Conservation (phyloP, 2,797 vertebrate genomes). For the Myotis vivesi region DNA sequence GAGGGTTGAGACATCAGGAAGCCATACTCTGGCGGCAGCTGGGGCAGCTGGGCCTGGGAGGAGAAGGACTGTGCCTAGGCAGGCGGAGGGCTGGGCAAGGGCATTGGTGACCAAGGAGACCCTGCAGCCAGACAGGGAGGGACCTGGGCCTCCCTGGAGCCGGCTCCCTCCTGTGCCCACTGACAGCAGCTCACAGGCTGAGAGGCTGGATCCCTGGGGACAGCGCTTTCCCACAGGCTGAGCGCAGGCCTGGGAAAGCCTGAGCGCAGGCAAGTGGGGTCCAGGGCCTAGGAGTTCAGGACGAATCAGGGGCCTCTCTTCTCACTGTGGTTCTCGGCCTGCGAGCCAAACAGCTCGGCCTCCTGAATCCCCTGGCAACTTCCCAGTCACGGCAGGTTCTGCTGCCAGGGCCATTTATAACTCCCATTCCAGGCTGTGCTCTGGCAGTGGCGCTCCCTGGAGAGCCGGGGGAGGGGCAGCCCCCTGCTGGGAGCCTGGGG, state of each 20-base stretch:
- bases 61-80: not conserved
- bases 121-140: not conserved
- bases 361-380: slow-evolving; percentile 74
- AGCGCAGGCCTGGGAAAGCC: not conserved
- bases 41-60: slow-evolving; percentile 60
- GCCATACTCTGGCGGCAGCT: slow-evolving; percentile 54
- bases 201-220: not conserved
- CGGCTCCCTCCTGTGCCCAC: not conserved
- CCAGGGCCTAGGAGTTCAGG: not conserved
- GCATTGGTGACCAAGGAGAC: not conserved
- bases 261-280: slow-evolving; percentile 1
- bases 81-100: not conserved
- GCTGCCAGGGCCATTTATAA: slow-evolving; percentile 86
- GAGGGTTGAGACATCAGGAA: not conserved
- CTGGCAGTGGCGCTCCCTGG: slow-evolving; percentile 67
- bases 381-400: slow-evolving; percentile 76
- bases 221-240: not conserved
- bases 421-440: slow-evolving; percentile 61
- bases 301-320: not conserved
- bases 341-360: slow-evolving; percentile 61
- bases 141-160: not conserved
- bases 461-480: slow-evolving; percentile 73
- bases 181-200: not conserved
- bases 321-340: slow-evolving; percentile 42
- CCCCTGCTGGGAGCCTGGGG: not conserved